These are phyloP conservation scores for Tryphoninae sp. DNA, from an alignment of 2,888 invertebrate species.

Conservation along the genomic window DNA sequence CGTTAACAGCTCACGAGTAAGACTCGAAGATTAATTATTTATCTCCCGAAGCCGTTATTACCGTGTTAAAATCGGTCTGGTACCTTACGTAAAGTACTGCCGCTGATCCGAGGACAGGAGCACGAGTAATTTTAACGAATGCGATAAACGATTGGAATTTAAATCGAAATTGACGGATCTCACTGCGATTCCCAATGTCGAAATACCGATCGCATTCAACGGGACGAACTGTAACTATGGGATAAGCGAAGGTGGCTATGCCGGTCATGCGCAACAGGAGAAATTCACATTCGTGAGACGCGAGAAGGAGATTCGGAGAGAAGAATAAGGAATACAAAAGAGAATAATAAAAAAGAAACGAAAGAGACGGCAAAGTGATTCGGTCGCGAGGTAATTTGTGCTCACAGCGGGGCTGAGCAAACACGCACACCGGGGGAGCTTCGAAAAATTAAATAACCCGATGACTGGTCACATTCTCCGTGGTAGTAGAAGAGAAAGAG, in stretches of 20 bases:
- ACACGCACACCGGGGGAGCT: conserved; percentile 82
- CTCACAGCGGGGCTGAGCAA: conserved; percentile 85
- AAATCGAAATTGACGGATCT: conserved; percentile 57
- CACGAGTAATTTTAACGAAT: conserved; percentile 3
- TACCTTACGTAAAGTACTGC: too few relatives aligned
- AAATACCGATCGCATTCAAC: conserved; percentile 32
- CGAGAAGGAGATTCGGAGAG: conserved; percentile 49
- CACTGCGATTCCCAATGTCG: conserved; percentile 3
- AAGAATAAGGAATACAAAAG: conserved; percentile 47
- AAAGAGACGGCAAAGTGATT: conserved; percentile 76
- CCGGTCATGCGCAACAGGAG: conserved; percentile 58
- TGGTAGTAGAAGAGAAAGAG: conserved; percentile 73
- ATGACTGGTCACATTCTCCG: conserved; percentile 85
- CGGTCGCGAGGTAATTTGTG: conserved; percentile 85
- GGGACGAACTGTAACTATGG: conserved; percentile 15
- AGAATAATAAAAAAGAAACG: conserved; percentile 53
- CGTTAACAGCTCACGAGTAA: not conserved
- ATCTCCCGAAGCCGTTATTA: too few relatives aligned
- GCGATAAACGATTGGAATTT: conserved; percentile 44
- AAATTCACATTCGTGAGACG: conserved; percentile 50
- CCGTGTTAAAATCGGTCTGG: conserved; percentile 1
- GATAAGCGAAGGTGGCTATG: conserved; percentile 21
- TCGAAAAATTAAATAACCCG: conserved; percentile 84
- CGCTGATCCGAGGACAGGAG: too few relatives aligned
- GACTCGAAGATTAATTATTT: conserved; percentile 10